A percentile compares a stretch with the other conserved stretches of the same genome.
phyloP scores from a whole-genome alignment of 92 coral and sea anemone species.

The Montipora capitata region DNA sequence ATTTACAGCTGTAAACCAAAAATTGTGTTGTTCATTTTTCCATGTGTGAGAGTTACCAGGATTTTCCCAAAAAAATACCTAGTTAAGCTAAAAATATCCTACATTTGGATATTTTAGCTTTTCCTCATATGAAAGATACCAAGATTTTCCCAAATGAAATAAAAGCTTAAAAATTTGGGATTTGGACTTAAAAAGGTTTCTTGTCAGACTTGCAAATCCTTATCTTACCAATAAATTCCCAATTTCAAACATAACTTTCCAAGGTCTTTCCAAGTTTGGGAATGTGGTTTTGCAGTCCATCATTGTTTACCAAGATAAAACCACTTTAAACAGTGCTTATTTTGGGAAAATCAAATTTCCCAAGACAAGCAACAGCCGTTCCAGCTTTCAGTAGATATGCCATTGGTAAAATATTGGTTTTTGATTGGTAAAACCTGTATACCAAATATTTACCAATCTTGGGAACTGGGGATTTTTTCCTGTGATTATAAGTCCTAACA shows the following conservation, averaged over 20 bases:
- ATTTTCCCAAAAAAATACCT: background rate
- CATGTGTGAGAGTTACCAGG: too few species aligned
- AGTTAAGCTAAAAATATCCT: background rate
- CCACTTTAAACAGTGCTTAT: too few species aligned
- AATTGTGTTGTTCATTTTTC: too few species aligned
- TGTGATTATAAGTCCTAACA: background rate
- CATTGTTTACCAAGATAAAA: background rate
- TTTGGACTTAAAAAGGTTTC: background rate
- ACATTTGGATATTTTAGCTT: background rate
- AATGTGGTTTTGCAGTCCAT: background rate
- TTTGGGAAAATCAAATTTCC: background rate
- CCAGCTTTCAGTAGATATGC: too few species aligned
- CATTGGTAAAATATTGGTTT: background rate
- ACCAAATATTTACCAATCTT: background rate
- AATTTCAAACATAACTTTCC: background rate
- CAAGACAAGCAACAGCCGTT: too few species aligned
- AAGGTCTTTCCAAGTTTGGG: background rate
- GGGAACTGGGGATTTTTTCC: background rate
- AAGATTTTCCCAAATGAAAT: background rate
- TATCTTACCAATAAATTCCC: background rate
- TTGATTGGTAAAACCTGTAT: background rate
- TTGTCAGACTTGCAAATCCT: background rate
- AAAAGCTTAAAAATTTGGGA: constrained; percentile 1
- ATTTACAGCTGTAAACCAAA: too few species aligned
- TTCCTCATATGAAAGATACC: background rate